phyloP scores from a whole-genome alignment of 2,797 vertebrate genomes.

The Tadarida brasiliensis region DNA sequence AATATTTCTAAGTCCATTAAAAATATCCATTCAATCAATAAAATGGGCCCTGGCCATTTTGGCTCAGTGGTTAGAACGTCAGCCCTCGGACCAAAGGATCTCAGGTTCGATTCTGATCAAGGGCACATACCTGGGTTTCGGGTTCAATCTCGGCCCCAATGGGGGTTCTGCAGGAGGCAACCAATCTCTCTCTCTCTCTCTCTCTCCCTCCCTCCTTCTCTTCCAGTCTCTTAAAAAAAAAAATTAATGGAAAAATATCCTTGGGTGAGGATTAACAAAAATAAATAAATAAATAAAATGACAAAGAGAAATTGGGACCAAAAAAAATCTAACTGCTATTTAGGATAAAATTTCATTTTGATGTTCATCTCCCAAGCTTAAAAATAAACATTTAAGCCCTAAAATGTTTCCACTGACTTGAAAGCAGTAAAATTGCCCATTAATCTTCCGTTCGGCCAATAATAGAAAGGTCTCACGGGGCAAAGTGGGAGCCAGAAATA shows the following conservation, averaged over 20 bases:
- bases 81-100: too few species aligned
- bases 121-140: too few species aligned
- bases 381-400: conserved; percentile 66
- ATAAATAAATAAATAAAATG: background rate
- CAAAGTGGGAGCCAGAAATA: conserved; percentile 77
- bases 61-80: too few species aligned
- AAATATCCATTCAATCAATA: background rate
- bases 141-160: too few species aligned
- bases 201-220: too few species aligned
- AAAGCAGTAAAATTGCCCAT: conserved; percentile 73
- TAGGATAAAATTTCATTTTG: conserved; percentile 81
- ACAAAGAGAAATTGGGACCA: background rate
- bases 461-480: conserved; percentile 77
- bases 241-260: too few species aligned
- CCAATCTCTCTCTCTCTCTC: too few species aligned
- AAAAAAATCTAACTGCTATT: conserved; percentile 78
- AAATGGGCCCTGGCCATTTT: background rate
- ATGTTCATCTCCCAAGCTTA: conserved; percentile 85
- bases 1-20: background rate
- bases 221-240: too few species aligned
- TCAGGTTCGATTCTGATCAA: too few species aligned
- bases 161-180: too few species aligned
- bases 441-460: conserved; percentile 78
- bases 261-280: too few species aligned
- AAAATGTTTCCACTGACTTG: conserved; percentile 82